Evolutionary conservation across 2,797 vertebrate species (phyloP).

Genomic region (Bucorvus abyssinicus): DNA sequence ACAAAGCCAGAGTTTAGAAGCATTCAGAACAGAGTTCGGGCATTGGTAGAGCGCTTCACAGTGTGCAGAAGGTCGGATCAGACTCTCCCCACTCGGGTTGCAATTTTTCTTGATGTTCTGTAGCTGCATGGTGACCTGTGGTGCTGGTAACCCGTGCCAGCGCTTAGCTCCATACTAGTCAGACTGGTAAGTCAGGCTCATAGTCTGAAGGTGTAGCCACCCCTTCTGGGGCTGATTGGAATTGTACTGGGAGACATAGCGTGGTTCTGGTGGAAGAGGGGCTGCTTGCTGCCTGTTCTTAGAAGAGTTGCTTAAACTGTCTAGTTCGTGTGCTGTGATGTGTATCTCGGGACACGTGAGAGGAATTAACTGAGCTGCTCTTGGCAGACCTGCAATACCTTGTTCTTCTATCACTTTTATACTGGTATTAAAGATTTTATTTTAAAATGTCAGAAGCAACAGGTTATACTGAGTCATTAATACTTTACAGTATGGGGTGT

Average conservation of each 20-base stretch:
- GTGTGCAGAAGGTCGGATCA: not conserved
- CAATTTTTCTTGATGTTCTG: not conserved
- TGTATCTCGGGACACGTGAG: not conserved
- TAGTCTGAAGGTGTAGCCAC: not conserved
- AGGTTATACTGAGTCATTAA: not conserved
- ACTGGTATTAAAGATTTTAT: not conserved
- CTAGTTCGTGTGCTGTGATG: rapidly evolving
- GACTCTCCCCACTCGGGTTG: not conserved
- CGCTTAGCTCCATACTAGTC: not conserved
- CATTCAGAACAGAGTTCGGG: not conserved
- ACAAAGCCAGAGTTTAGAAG: not conserved
- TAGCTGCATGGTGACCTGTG: not conserved
- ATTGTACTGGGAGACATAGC: not conserved
- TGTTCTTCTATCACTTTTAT: not conserved
- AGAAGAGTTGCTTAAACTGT: not conserved
- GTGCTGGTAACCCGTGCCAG: not conserved
- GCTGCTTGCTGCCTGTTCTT: not conserved
- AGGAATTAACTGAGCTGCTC: not conserved
- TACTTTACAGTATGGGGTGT: not conserved
- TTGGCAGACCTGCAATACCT: not conserved
- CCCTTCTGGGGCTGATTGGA: not conserved
- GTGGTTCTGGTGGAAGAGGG: not conserved
- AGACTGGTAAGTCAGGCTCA: not conserved
- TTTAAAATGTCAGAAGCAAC: not conserved
- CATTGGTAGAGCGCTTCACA: not conserved